phyloP scores from a whole-genome alignment of 2,797 vertebrate genomes.

The Melanogrammus aeglefinus region DNA sequence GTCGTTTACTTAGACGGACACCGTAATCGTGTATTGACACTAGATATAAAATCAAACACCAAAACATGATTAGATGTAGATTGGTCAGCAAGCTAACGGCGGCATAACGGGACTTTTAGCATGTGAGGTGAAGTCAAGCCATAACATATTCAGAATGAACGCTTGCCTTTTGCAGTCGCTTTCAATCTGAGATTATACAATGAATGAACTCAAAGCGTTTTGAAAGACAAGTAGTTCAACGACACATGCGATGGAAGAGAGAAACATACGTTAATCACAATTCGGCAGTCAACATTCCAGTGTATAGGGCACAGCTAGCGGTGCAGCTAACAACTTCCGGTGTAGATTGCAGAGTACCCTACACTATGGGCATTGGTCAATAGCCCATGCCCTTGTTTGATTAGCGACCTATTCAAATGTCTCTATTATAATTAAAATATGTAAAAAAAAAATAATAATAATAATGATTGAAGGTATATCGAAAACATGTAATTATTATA shows the following conservation, averaged over 20 bases:
- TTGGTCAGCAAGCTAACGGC: neutral
- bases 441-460: neutral
- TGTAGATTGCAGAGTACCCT: neutral
- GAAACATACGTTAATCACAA: constrained; percentile 1
- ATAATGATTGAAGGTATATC: neutral
- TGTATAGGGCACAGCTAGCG: neutral
- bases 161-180: neutral
- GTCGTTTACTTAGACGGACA: neutral
- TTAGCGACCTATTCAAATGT: no score
- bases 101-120: neutral
- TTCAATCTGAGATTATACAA: neutral
- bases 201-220: neutral
- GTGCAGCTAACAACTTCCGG: neutral
- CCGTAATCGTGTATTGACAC: neutral
- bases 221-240: neutral
- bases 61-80: neutral
- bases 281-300: neutral
- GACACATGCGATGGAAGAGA: neutral
- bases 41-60: neutral
- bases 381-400: neutral
- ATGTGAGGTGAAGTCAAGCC: neutral
- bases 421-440: neutral
- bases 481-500: neutral
- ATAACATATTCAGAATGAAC: neutral
- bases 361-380: neutral